Evolutionary conservation across 2,797 vertebrate species (phyloP).

Genomic region (Sarcoramphus papa): DNA sequence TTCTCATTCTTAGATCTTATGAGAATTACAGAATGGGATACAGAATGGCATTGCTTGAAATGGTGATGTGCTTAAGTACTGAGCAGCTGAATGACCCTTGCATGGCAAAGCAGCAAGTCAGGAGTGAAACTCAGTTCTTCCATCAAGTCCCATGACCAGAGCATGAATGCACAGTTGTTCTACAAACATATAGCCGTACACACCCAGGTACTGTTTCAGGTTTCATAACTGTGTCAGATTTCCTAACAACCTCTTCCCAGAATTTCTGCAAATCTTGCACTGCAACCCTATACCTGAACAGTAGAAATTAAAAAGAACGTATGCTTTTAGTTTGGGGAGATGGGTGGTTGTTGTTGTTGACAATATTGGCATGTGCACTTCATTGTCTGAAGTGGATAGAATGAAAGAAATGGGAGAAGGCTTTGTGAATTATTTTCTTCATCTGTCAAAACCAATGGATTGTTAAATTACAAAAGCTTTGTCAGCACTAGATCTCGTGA

Average conservation of each 20-base stretch:
- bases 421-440: not conserved
- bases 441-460: not conserved
- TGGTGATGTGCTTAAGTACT: not conserved
- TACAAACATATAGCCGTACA: fast-evolving
- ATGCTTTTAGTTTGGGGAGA: not conserved
- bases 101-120: not conserved
- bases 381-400: not conserved
- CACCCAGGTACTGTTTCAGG: not conserved
- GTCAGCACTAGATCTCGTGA: not conserved
- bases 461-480: not conserved
- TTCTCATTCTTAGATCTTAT: not conserved
- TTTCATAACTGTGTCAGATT: not conserved
- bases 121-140: not conserved
- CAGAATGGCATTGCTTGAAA: not conserved
- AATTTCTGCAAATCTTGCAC: not conserved
- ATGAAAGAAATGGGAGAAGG: not conserved
- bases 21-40: not conserved
- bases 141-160: not conserved
- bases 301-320: not conserved
- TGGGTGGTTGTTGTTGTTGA: not conserved
- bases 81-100: not conserved
- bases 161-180: not conserved
- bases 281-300: not conserved
- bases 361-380: not conserved
- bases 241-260: not conserved